Percentiles rank a stretch among this genome's conserved stretches.
Evolutionary conservation across 2,888 invertebrate genomes (phyloP).

Genomic region (Protophormia terraenovae): DNA sequence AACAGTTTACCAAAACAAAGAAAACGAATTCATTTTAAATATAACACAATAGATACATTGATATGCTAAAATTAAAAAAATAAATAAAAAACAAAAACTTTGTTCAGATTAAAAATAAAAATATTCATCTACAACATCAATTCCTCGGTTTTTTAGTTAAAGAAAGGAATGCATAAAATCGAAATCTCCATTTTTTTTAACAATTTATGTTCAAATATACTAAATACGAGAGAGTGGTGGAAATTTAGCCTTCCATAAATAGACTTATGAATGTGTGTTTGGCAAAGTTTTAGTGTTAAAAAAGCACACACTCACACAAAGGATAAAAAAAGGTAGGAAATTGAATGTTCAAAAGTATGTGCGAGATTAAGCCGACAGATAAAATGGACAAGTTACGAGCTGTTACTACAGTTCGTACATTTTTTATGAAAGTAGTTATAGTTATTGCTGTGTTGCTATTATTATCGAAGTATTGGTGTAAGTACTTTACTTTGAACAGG

Average conservation of each 20-base stretch:
- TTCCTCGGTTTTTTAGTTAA: not conserved
- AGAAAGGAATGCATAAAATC: not conserved
- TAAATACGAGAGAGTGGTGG: conserved; percentile 2
- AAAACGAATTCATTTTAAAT: not conserved
- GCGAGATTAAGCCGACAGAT: conserved; percentile 71
- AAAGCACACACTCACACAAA: too few species aligned
- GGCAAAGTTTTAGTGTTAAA: conserved; percentile 55
- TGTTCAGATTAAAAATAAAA: not conserved
- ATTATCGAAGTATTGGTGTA: conserved; percentile 48
- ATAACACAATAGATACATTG: not conserved
- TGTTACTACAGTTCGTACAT: conserved; percentile 64
- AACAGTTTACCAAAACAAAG: not conserved
- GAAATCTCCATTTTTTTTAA: conserved; percentile 1
- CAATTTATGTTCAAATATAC: not conserved
- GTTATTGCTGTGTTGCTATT: conserved; percentile 38
- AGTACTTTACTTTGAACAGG: conserved; percentile 22
- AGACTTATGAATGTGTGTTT: not conserved
- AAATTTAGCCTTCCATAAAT: too few species aligned
- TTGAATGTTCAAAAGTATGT: conserved; percentile 72
- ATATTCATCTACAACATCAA: conserved; percentile 4
- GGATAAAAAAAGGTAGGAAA: conserved; percentile 69
- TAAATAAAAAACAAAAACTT: not conserved
- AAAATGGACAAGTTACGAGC: conserved; percentile 72
- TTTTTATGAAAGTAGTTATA: conserved; percentile 1
- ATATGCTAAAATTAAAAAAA: not conserved